phyloP scores from a whole-genome alignment of 2,113 vertebrate genomes.

The Gyps fulvus region DNA sequence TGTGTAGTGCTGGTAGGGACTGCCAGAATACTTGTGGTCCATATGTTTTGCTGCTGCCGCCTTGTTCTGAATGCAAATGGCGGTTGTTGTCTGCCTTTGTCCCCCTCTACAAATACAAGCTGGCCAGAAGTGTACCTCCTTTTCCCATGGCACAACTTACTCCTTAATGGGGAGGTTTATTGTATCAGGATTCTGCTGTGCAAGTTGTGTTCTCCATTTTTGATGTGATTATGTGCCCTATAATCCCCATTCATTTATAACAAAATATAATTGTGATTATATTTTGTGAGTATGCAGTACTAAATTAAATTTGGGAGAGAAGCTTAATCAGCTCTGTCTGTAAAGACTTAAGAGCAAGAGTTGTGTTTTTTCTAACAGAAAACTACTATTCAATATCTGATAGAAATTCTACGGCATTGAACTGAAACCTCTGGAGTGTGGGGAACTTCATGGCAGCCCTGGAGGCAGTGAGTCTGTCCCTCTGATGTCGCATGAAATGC shows the following conservation, averaged over 20 bases:
- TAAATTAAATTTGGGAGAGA: not conserved
- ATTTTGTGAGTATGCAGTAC: not conserved
- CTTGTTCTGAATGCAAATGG: not conserved
- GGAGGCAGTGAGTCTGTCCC: not conserved
- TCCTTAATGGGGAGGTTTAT: not conserved
- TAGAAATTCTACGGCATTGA: accelerated
- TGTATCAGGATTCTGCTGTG: not conserved
- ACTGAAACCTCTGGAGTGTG: not conserved
- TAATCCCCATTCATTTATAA: not conserved
- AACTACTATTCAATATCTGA: not conserved
- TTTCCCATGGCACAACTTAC: not conserved
- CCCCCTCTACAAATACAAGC: not conserved
- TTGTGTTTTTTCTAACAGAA: not conserved
- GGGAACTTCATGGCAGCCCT: not conserved
- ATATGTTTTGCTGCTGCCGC: not conserved
- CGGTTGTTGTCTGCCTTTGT: not conserved
- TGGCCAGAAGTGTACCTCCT: not conserved
- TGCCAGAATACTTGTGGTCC: not conserved
- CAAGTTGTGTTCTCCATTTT: not conserved
- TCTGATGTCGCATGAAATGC: not conserved
- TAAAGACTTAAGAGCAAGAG: not conserved
- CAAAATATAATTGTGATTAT: not conserved
- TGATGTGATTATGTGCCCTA: not conserved
- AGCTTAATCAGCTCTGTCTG: not conserved
- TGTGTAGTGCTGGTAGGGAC: not conserved